Conservation (phyloP, 2,113 vertebrate genomes). For the Mesocricetus auratus region DNA sequence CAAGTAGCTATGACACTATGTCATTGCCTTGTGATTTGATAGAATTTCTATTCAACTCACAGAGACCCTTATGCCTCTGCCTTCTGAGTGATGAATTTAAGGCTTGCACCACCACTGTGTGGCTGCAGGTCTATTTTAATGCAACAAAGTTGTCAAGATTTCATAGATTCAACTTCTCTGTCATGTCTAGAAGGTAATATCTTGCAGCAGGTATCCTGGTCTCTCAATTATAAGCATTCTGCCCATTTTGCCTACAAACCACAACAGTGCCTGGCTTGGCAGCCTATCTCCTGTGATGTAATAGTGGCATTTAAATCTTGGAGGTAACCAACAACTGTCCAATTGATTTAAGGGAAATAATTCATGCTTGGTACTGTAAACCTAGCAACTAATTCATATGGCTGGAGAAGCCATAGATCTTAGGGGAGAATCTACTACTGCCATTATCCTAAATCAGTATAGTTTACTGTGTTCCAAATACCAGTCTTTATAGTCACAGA, state of each 20-base stretch:
- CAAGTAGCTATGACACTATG: neutral
- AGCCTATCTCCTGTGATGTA: neutral
- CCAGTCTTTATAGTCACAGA: neutral
- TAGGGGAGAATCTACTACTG: neutral
- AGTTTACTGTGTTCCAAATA: neutral
- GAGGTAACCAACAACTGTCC: neutral
- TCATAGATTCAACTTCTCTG: neutral
- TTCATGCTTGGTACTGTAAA: neutral
- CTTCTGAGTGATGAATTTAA: neutral
- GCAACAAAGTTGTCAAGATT: neutral
- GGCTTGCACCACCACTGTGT: rapidly evolving
- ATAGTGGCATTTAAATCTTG: neutral
- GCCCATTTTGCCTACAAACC: neutral
- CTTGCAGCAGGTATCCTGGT: neutral
- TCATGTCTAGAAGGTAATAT: neutral
- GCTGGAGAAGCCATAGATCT: neutral
- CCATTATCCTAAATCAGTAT: neutral
- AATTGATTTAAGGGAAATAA: too few species aligned
- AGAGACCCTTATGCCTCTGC: neutral
- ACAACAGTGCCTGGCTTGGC: neutral
- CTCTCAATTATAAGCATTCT: neutral
- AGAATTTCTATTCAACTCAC: neutral
- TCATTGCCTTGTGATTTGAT: neutral
- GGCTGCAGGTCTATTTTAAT: neutral
- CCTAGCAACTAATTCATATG: neutral